Evolutionary conservation across 2,797 vertebrate species (phyloP).

Genomic region (Cossypha heuglini): DNA sequence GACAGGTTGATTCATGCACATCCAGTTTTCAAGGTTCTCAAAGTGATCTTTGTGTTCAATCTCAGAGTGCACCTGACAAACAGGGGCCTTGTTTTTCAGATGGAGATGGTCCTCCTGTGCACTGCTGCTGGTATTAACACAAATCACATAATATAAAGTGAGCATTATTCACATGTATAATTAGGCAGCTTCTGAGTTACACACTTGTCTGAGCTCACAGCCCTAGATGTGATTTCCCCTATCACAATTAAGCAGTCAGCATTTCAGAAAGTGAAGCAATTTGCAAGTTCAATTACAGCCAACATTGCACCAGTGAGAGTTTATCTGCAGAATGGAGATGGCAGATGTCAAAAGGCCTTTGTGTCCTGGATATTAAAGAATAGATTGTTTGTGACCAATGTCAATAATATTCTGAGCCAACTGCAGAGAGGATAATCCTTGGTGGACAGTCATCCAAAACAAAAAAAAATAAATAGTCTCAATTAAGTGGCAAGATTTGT

Average conservation of each 20-base stretch:
- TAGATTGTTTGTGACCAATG: neutral
- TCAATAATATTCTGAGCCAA: neutral
- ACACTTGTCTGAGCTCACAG: neutral
- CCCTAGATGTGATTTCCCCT: neutral
- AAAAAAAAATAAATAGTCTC: neutral
- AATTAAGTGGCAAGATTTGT: neutral
- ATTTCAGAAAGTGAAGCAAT: slow-evolving; percentile 12
- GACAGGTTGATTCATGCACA: accelerated
- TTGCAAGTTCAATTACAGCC: neutral
- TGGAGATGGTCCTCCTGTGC: neutral
- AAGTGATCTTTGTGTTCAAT: neutral
- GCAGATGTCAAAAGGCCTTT: slow-evolving; percentile 33
- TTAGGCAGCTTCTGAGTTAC: neutral
- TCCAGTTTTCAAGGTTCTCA: neutral
- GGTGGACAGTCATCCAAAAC: neutral
- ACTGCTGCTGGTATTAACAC: neutral
- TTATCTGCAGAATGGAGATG: neutral
- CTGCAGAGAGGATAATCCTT: neutral
- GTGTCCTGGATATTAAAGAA: neutral
- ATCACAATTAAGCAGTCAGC: neutral
- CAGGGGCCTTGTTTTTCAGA: neutral
- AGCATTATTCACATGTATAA: neutral
- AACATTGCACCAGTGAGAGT: neutral
- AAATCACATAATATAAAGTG: neutral
- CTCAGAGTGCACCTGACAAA: neutral